A percentile compares a stretch with the other conserved stretches of the same genome.
These are phyloP conservation scores for Acanthiza pusilla DNA, from an alignment of 2,797 vertebrate species.

Conservation along the genomic window DNA sequence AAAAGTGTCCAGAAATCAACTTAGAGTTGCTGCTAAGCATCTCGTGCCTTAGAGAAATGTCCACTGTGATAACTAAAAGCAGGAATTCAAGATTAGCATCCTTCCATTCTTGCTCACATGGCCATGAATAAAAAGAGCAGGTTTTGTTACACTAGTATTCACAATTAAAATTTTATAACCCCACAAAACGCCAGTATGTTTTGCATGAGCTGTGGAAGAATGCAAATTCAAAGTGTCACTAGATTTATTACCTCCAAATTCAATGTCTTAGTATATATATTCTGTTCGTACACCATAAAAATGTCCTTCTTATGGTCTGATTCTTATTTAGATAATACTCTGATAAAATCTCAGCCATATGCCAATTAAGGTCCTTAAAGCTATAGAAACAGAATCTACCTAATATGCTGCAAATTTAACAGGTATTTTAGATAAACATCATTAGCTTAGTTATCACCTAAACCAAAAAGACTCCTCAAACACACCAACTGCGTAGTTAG, in stretches of 20 bases:
- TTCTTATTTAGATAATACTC: conserved; percentile 57
- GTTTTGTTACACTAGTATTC: conserved; percentile 11
- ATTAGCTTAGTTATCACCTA: conserved; percentile 58
- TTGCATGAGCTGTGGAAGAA: conserved; percentile 35
- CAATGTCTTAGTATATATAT: conserved; percentile 35
- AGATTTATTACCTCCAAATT: conserved; percentile 44
- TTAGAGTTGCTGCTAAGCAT: not conserved
- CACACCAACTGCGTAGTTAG: conserved; percentile 36
- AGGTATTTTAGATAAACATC: conserved; percentile 52
- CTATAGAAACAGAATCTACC: conserved; percentile 57
- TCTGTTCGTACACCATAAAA: conserved; percentile 41
- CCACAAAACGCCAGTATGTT: conserved; percentile 28
- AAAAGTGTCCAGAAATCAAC: conserved; percentile 14
- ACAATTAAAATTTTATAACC: conserved; percentile 47
- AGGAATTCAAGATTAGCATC: conserved; percentile 30
- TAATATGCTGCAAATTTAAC: conserved; percentile 61
- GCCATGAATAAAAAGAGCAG: conserved; percentile 11
- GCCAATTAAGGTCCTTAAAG: conserved; percentile 52
- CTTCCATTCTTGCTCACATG: conserved; percentile 1
- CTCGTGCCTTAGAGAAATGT: conserved; percentile 3
- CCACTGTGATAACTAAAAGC: conserved; percentile 30
- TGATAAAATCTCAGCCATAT: conserved; percentile 57
- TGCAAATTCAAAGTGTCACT: conserved; percentile 44
- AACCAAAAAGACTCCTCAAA: conserved; percentile 54
- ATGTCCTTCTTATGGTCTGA: not conserved